These are phyloP conservation scores for Sepiola atlantica DNA, from an alignment of 2,888 invertebrate species.

Conservation along the genomic window DNA sequence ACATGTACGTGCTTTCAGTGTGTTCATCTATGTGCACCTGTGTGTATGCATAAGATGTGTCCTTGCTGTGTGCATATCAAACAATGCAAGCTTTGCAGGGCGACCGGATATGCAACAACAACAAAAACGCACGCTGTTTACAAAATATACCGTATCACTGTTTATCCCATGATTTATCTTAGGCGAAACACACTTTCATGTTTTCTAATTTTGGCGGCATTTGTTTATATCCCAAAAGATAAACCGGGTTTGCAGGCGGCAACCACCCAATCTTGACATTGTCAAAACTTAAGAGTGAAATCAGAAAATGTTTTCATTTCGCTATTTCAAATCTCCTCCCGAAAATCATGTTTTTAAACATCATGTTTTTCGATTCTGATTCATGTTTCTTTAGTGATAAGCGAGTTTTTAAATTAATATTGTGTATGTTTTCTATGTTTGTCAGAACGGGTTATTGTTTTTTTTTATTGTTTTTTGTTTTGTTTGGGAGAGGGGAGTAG, in stretches of 20 bases:
- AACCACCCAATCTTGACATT: not conserved
- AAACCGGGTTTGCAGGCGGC: not conserved
- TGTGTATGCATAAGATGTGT: not conserved
- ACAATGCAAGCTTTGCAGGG: not conserved
- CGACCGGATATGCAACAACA: not conserved
- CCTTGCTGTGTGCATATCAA: not conserved
- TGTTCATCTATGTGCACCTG: not conserved
- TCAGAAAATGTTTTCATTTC: not conserved
- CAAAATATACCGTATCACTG: not conserved
- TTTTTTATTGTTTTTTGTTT: no score
- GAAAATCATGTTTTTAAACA: no score
- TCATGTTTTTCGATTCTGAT: no score
- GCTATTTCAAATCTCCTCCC: not conserved
- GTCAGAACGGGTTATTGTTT: no score
- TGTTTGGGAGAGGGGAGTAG: no score
- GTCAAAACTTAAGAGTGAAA: not conserved
- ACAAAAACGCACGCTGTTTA: not conserved
- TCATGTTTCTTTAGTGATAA: no score
- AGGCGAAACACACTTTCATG: not conserved
- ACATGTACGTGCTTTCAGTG: not conserved
- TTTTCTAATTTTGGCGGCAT: not conserved
- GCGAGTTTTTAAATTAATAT: no score
- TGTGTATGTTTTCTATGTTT: no score
- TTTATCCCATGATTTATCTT: not conserved
- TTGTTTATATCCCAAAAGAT: not conserved